These are phyloP conservation scores for Trichomycterus rosablanca DNA, from an alignment of 2,113 vertebrate species.

Conservation along the genomic window DNA sequence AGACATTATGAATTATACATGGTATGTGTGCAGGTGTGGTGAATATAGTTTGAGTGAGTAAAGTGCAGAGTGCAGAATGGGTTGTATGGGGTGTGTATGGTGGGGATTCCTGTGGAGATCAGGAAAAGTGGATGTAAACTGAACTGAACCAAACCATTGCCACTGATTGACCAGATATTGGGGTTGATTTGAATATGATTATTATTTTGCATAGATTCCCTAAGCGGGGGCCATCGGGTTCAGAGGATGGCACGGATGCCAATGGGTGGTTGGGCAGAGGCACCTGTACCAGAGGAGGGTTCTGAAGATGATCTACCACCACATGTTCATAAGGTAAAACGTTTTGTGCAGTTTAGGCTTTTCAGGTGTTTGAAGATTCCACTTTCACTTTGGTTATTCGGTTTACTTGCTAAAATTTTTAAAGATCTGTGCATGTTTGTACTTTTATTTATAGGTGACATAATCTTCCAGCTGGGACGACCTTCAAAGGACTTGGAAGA, in stretches of 20 bases:
- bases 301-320: slow-evolving; percentile 91
- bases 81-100: too few relatives aligned
- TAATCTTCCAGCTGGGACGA: slow-evolving; percentile 4
- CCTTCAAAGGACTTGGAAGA: neutral
- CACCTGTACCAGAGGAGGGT: slow-evolving; percentile 85
- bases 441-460: slow-evolving; percentile 24
- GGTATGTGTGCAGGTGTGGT: too few relatives aligned
- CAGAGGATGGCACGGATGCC: slow-evolving; percentile 80
- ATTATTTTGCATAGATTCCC: slow-evolving; percentile 47
- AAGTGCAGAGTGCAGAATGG: too few relatives aligned
- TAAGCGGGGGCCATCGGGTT: slow-evolving; percentile 53
- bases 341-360: neutral
- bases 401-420: too few relatives aligned
- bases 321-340: slow-evolving; percentile 82
- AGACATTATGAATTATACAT: too few relatives aligned
- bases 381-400: too few relatives aligned
- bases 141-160: too few relatives aligned
- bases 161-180: too few relatives aligned
- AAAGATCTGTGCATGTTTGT: too few relatives aligned
- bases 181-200: neutral
- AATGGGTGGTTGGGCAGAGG: slow-evolving; percentile 92
- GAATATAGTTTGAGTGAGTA: too few relatives aligned
- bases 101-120: too few relatives aligned
- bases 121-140: too few relatives aligned
- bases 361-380: neutral